A percentile compares a stretch with the other conserved stretches of the same genome.
Conservation (phyloP, 2,797 vertebrate species). For the Sarcophilus harrisii region DNA sequence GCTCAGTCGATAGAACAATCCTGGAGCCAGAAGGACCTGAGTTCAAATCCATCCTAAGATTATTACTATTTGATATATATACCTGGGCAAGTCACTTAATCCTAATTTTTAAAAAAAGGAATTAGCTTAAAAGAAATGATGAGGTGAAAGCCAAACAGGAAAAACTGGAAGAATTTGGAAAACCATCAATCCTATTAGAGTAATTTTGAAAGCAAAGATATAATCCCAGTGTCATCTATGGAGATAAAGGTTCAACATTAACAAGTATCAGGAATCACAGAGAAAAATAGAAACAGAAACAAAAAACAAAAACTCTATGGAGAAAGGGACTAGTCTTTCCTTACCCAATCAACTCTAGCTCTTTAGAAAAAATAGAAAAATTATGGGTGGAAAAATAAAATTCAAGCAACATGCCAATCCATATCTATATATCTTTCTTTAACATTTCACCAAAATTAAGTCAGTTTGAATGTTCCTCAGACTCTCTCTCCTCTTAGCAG, state of each 20-base stretch:
- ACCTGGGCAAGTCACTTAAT: too few species aligned
- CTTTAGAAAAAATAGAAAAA: too few species aligned
- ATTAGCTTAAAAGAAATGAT: background rate
- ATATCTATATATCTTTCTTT: background rate
- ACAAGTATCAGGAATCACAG: background rate
- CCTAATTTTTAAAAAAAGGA: too few species aligned
- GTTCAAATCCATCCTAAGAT: background rate
- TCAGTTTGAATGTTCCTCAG: background rate
- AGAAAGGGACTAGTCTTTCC: too few species aligned
- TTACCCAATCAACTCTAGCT: too few species aligned
- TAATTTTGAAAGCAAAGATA: background rate
- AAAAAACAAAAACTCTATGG: too few species aligned
- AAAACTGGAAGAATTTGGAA: background rate
- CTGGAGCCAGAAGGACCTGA: background rate
- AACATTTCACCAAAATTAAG: background rate
- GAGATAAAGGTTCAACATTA: background rate
- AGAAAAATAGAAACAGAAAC: background rate
- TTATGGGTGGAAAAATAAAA: background rate
- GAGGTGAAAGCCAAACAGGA: background rate
- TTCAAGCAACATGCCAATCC: background rate
- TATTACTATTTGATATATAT: too few species aligned
- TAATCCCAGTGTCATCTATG: background rate
- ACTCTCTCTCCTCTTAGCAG: background rate
- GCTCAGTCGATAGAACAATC: background rate
- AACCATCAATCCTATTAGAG: background rate